A percentile compares a stretch with the other conserved stretches of the same genome.
phyloP scores from a whole-genome alignment of 2,888 invertebrate genomes.

The Xestoiulus laeticollis region DNA sequence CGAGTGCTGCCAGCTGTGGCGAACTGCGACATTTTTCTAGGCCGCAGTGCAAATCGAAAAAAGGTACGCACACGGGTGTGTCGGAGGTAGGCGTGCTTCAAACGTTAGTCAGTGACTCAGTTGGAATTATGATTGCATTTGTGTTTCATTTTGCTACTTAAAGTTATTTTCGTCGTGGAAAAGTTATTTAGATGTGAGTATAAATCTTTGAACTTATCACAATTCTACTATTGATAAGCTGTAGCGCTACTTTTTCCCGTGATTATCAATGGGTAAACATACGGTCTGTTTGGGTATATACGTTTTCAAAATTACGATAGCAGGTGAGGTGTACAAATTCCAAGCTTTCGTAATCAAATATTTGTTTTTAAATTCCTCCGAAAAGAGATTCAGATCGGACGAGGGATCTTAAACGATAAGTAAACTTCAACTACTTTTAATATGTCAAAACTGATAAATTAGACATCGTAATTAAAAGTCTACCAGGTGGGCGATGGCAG shows the following conservation, averaged over 20 bases:
- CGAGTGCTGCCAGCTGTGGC: neutral
- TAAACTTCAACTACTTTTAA: neutral
- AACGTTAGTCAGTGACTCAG: conserved; percentile 13
- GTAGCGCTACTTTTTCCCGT: neutral
- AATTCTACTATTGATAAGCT: neutral
- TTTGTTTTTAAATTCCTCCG: neutral
- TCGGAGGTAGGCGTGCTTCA: conserved; percentile 10
- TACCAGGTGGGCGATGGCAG: neutral
- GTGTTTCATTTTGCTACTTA: neutral
- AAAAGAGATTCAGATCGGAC: neutral
- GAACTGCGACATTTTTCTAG: neutral
- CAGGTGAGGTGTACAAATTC: neutral
- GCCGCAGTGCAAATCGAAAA: neutral
- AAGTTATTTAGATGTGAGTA: neutral
- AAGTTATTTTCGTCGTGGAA: neutral
- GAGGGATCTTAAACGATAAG: neutral
- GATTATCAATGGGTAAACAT: neutral
- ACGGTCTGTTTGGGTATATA: neutral
- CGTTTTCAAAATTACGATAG: neutral
- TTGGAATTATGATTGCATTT: conserved; percentile 20
- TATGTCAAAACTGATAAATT: neutral
- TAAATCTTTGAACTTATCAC: neutral
- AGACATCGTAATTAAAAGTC: neutral
- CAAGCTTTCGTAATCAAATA: neutral
- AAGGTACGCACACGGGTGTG: conserved; percentile 12